Base-by-base conservation (phyloP, 2,113 vertebrate species). In the Gymnocephalus cernua region DNA sequence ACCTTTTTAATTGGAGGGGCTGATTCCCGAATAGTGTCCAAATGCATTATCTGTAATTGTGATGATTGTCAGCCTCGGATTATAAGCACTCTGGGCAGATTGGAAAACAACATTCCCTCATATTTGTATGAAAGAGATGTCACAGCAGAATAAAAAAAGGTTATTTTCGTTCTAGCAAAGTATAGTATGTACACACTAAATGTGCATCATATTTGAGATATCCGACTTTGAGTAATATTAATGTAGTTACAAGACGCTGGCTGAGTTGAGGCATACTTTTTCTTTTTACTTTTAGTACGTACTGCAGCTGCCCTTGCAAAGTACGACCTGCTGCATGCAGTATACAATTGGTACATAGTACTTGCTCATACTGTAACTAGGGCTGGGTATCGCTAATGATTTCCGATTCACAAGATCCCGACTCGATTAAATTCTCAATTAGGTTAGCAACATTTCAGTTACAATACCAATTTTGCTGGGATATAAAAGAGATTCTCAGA, bases 1-100 rank as follows among this genome's bases (percentile, higher is more conserved):
- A 41, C 38, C 23, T 11, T 16, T 48, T 63, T 45, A 77, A 50
- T 76, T 72, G n/a, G 79, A 41, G 38, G 44, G 5, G 25, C 21
- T 58, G 13, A 74, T 48, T 65, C 51, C 13, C 7, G 0, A 56
- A 56, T 1, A 12, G 29, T 61, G 29, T 70, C 18, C 10, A 72
- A 6, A 65, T 73, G 6, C 19, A 64, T 4, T 15, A 23, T 51
- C n/a, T 74, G 48, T 57, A 19, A 63, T 64, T 57, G 56, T 62
- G 12, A 35, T n/a, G 27, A 48, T 35, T 74, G 23, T 62, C 18
- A 35, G 27, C 18, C n/a, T 66, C 18, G 10, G 23, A 32, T 32
- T n/a, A 29, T 47, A 23, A 19, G 23, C 47, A 23, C 29, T 9
- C 12, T 21, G 9, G n/a, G 23, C 18, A 54, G 50, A 29, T 45